These are phyloP conservation scores for Neocrepidodera transversa DNA, from an alignment of 2,888 invertebrate genomes.

Conservation along the genomic window DNA sequence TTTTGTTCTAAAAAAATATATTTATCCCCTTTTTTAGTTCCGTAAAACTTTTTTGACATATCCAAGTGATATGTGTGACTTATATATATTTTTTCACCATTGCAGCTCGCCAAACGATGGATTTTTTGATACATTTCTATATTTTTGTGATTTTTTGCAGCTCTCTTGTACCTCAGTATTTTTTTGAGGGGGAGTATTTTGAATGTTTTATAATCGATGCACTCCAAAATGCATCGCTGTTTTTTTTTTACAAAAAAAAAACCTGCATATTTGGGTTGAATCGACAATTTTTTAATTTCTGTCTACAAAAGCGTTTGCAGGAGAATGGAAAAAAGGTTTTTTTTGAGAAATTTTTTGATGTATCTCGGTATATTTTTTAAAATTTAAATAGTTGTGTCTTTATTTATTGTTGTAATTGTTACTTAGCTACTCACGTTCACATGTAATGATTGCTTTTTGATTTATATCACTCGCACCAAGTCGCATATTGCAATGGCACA, in stretches of 20 bases:
- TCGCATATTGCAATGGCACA: constrained; percentile 62
- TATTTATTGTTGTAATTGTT: constrained; percentile 57
- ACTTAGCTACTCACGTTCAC: constrained; percentile 72
- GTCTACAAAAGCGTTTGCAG: constrained; percentile 64
- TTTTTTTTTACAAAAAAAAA: too few relatives aligned
- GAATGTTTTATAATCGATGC: constrained; percentile 33
- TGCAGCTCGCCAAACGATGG: constrained; percentile 59
- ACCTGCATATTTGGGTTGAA: constrained; percentile 20
- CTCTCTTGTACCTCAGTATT: constrained; percentile 47
- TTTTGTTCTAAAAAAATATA: constrained; percentile 9
- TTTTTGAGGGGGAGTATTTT: constrained; percentile 42
- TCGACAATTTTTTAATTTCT: constrained; percentile 52
- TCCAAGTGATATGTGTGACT: constrained; percentile 60
- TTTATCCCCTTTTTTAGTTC: constrained; percentile 24
- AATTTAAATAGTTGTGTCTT: constrained; percentile 47
- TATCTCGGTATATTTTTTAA: constrained; percentile 39
- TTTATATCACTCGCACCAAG: constrained; percentile 58
- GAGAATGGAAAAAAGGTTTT: constrained; percentile 59
- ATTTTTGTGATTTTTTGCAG: constrained; percentile 54
- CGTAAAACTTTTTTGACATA: constrained; percentile 58
- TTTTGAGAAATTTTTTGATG: constrained; percentile 41
- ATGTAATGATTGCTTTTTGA: constrained; percentile 70
- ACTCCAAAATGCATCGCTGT: constrained; percentile 20
- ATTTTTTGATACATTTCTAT: constrained; percentile 45
- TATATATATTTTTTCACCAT: constrained; percentile 58